Evolutionary conservation across 2,797 vertebrate genomes (phyloP), one percentile per base, ranked within the genome.

Genomic region (Lagorchestes hirsutus): DNA sequence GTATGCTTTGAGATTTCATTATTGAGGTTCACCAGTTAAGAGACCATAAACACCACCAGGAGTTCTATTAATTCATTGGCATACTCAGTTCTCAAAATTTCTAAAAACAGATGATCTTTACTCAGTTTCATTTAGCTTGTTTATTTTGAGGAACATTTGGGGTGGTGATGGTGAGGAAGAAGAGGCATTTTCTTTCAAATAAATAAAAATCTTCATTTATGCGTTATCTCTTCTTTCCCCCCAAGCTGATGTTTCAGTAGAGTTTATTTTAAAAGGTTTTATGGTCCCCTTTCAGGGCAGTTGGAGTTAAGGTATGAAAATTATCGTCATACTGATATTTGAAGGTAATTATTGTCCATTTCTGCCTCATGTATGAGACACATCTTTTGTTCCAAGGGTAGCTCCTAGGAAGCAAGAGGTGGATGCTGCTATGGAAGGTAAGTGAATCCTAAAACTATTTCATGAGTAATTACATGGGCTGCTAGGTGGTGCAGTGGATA

Each of bases 381-480:
- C 5, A 50, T 82, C 40, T 82, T 58, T n/a, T 92, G 16, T 59
- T 22, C 50, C 31, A 94, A 40, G 3, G 31, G 0, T 67, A 90
- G 96, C 82, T 55, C 1, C 29, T 24, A 52, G 18, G 93, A 82
- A 34, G 40, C 54, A 92, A 92, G 50, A 93, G 40, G 6, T 94
- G 34, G 93, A 91, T 8, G 27, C 12, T 93, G 55, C 54, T 46
- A 67, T 93, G 12, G 91, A 95, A 28, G 74, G 56, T 58, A 93
- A 95, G 55, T 57, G 55, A 58, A 95, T 59, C 55, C 52, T 92
- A 93, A 94, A 92, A 50, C 58, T 90, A 93, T 92, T 96, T 95
- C 55, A 58, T 46, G 46, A 22, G 40, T 82, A 50, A n/a, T 8
- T 74, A 74, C 40, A 18, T 8, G 62, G 58, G 16, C 14, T 40